phyloP scores from a whole-genome alignment of 1,140 invertebrate species.

The Anastrepha obliqua region DNA sequence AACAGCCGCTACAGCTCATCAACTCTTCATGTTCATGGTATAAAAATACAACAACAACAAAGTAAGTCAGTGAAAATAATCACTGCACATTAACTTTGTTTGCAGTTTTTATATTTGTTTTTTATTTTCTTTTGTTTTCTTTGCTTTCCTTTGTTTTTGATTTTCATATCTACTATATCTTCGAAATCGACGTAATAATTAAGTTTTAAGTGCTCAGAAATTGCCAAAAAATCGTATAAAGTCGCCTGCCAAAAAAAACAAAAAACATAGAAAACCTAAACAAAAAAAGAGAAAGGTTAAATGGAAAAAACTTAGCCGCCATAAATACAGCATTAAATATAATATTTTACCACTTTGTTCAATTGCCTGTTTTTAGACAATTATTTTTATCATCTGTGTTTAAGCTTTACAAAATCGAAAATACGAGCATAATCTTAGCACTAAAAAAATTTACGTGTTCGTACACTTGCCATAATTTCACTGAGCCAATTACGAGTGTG shows the following conservation, averaged over 20 bases:
- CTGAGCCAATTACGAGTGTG: background rate
- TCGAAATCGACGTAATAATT: constrained; percentile 29
- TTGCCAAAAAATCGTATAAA: background rate
- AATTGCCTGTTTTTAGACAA: background rate
- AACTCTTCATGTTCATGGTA: background rate
- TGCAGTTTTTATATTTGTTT: background rate
- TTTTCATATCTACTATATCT: background rate
- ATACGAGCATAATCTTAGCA: background rate
- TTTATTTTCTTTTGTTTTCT: background rate
- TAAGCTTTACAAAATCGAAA: background rate
- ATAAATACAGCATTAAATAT: background rate
- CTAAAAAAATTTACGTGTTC: background rate
- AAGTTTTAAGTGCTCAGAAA: background rate
- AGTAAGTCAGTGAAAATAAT: background rate
- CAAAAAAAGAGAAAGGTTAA: constrained; percentile 17
- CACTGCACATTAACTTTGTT: background rate
- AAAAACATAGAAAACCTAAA: too few species aligned
- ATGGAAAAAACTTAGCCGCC: background rate
- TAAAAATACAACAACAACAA: background rate
- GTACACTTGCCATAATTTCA: background rate
- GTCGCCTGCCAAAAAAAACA: background rate
- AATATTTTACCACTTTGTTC: background rate
- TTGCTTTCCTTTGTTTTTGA: background rate
- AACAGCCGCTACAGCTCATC: background rate
- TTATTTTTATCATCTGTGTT: constrained; percentile 7